phyloP scores from a whole-genome alignment of 1,140 invertebrate genomes.

The Eubasilissa regina region DNA sequence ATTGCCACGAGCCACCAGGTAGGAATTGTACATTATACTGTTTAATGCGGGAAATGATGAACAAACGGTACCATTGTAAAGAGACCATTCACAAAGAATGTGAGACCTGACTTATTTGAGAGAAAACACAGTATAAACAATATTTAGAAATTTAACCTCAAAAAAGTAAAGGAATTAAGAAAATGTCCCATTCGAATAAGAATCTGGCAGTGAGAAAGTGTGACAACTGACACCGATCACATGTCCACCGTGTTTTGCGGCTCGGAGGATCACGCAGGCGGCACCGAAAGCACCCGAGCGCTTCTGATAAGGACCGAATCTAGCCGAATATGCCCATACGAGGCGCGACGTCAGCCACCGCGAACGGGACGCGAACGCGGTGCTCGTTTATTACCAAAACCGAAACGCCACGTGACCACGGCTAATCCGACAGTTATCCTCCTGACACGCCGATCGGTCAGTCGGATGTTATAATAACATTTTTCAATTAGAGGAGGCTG shows the following conservation, averaged over 20 bases:
- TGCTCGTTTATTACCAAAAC: constrained; percentile 20
- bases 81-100: no score
- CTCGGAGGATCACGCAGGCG: not conserved
- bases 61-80: no score
- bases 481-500: not conserved
- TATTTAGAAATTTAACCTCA: no score
- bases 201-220: not conserved
- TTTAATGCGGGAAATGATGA: no score
- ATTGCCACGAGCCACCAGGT: no score
- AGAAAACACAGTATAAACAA: no score
- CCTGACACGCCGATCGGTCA: not conserved
- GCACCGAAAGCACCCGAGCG: constrained; percentile 1
- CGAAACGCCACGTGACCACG: constrained; percentile 14
- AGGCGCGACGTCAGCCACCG: not conserved
- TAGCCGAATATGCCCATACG: constrained; percentile 27
- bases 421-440: constrained; percentile 13
- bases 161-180: no score
- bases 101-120: no score
- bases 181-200: not conserved
- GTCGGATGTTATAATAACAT: not conserved
- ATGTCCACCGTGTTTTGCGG: not conserved
- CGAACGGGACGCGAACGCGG: no score
- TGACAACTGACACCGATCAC: not conserved
- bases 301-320: constrained; percentile 25
- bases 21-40: no score